Base-by-base conservation (phyloP, 2,113 vertebrate genomes). In the Burhinus oedicnemus region DNA sequence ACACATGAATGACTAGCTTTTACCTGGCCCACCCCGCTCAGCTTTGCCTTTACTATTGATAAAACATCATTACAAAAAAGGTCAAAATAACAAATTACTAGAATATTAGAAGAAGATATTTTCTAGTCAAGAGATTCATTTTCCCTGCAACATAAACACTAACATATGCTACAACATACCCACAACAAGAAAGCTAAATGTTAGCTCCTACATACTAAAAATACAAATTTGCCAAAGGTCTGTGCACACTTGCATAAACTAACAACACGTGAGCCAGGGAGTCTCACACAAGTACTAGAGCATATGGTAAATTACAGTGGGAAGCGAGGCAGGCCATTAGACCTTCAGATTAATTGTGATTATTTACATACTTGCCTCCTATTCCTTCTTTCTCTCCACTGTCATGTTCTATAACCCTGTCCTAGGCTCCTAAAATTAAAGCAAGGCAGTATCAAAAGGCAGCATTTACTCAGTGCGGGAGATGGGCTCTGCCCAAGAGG, bases 61-160 rank as follows among this genome's bases (percentile, higher is more conserved):
- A 88, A 91, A 97, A 90, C 10, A 64, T 95, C 89, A 89, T 93
- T 81, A 86, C 55, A 40, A 86, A 90, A 97, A 96, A 97, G 97
- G 95, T 95, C 93, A 97, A 92, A 95, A 96, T 71, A 96, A 96
- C 68, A 91, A 95, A 94, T 97, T n/a, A 45, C 55, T 88, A 81
- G 51, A 81, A 77, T 88, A 95, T 87, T 60, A 91, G 52, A 92
- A 54, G 45, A 79, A 68, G 68, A 68, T 89, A 87, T 93, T 91
- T 97, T 83, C 55, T 71, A 96, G 89, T 47, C 68, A 74, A 91
- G 87, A 91, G 84, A 97, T 95, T 94, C 49, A 74, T 97, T 97
- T 94, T 87, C 51, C 49, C 87, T 90, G 74, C 44, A 78, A 96
- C 64, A 79, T 78, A 93, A 93, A 95, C 91, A 89, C 49, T 87